These are phyloP conservation scores for Silurus glanis DNA, from an alignment of 2,113 vertebrate genomes.

Conservation along the genomic window DNA sequence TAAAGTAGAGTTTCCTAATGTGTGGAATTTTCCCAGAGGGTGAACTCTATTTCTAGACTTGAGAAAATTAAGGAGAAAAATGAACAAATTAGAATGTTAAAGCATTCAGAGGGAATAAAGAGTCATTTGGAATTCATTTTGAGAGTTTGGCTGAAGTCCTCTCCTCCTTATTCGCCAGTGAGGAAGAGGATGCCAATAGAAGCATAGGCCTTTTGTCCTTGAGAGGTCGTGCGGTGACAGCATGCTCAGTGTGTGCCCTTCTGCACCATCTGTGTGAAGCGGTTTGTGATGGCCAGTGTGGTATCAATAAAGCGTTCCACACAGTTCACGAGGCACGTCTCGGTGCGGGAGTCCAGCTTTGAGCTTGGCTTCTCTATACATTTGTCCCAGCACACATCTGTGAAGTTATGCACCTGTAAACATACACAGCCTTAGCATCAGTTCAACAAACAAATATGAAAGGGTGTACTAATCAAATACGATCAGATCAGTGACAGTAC, in stretches of 20 bases:
- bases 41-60: background rate
- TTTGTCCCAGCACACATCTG: conserved; percentile 91
- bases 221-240: background rate
- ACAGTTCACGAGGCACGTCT: conserved; percentile 84
- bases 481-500: too few species aligned
- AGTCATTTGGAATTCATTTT: conserved; percentile 3
- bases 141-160: background rate
- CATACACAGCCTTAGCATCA: background rate
- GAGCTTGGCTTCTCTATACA: conserved; percentile 84
- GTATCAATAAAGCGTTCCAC: conserved; percentile 91
- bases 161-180: background rate
- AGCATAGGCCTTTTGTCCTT: background rate
- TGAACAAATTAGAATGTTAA: too few species aligned
- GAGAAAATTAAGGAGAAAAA: background rate
- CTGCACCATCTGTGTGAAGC: conserved; percentile 89
- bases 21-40: background rate
- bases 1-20: background rate
- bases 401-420: conserved; percentile 86
- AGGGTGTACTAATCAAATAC: background rate
- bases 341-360: conserved; percentile 83
- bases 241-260: conserved; percentile 74
- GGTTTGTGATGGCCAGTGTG: conserved; percentile 83
- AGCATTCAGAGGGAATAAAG: background rate
- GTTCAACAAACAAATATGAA: background rate
- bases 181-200: background rate